Conservation (phyloP, 2,797 vertebrate genomes). For the Bovichtus variegatus region DNA sequence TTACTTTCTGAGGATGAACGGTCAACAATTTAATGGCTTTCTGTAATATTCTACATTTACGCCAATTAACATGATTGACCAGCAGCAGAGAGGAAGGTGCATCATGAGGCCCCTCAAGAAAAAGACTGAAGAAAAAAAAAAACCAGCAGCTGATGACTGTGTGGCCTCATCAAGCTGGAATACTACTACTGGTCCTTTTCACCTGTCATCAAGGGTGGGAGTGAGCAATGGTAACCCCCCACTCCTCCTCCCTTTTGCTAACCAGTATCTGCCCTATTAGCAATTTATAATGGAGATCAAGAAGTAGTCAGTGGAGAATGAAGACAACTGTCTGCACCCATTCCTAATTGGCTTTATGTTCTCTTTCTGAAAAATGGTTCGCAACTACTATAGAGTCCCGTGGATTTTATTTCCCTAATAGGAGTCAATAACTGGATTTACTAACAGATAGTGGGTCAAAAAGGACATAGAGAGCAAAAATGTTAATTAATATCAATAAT, state of each 20-base stretch:
- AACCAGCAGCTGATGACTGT: slow-evolving; percentile 94
- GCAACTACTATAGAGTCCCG: slow-evolving; percentile 89
- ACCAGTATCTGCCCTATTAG: slow-evolving; percentile 98
- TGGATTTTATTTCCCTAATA: slow-evolving; percentile 96
- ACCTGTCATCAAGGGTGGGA: slow-evolving; percentile 90
- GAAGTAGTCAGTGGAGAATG: slow-evolving; percentile 98
- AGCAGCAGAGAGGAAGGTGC: slow-evolving; percentile 89
- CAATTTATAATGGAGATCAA: slow-evolving; percentile 99
- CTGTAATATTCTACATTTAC: slow-evolving; percentile 87
- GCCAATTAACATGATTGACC: slow-evolving; percentile 97
- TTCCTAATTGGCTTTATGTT: slow-evolving; percentile 99
- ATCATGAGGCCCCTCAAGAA: slow-evolving; percentile 89
- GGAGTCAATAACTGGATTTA: slow-evolving; percentile 97
- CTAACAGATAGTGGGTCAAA: slow-evolving; percentile 98
- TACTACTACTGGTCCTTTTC: slow-evolving; percentile 90
- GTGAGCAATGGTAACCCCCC: slow-evolving; percentile 91
- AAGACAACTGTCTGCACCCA: slow-evolving; percentile 96
- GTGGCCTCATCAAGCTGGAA: slow-evolving; percentile 89
- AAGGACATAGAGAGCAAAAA: slow-evolving; percentile 96
- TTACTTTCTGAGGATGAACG: slow-evolving; percentile 61
- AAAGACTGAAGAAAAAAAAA: slow-evolving; percentile 67
- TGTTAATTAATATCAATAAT: slow-evolving; percentile 99
- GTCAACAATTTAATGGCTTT: slow-evolving; percentile 76
- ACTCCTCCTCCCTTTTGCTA: slow-evolving; percentile 86
- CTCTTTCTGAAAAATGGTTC: slow-evolving; percentile 98